Evolutionary conservation across 2,113 vertebrate species (phyloP).

Genomic region (Cephalopholis sonnerati): DNA sequence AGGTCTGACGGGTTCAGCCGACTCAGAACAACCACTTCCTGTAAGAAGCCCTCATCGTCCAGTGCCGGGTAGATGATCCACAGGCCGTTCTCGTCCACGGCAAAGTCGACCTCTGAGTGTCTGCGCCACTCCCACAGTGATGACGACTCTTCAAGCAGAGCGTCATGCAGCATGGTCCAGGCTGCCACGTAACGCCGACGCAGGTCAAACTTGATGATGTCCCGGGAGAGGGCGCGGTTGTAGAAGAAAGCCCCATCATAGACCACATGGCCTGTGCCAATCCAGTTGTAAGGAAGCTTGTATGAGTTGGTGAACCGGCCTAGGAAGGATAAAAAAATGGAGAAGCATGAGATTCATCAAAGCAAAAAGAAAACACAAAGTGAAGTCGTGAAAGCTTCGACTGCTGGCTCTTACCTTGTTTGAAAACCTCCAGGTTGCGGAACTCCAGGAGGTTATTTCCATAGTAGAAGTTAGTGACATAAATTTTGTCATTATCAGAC

Average conservation of each 20-base stretch:
- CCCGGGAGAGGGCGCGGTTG: conserved; percentile 95
- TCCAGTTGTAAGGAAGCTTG: conserved; percentile 98
- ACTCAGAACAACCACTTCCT: conserved; percentile 95
- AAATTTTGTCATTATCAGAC: conserved; percentile 91
- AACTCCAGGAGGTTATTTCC: conserved; percentile 97
- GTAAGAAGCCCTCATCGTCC: conserved; percentile 92
- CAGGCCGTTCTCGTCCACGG: conserved; percentile 94
- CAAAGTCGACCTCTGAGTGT: conserved; percentile 93
- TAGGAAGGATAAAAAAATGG: conserved; percentile 52
- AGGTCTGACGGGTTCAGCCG: conserved; percentile 92
- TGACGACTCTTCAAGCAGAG: conserved; percentile 89
- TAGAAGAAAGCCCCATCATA: conserved; percentile 95
- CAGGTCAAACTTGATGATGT: conserved; percentile 97
- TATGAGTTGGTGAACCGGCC: conserved; percentile 97
- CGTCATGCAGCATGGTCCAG: conserved; percentile 95
- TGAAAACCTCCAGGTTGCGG: conserved; percentile 94
- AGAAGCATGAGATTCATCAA: neutral
- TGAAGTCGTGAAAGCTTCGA: neutral
- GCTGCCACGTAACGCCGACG: conserved; percentile 90
- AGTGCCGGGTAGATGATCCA: conserved; percentile 96
- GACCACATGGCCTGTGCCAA: conserved; percentile 94
- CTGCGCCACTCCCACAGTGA: conserved; percentile 92
- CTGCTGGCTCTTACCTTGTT: conserved; percentile 86
- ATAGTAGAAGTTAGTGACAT: conserved; percentile 95
- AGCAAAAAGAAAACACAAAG: neutral